Conservation (phyloP, 92 coral and sea anemone species). For the Porites divaricata region DNA sequence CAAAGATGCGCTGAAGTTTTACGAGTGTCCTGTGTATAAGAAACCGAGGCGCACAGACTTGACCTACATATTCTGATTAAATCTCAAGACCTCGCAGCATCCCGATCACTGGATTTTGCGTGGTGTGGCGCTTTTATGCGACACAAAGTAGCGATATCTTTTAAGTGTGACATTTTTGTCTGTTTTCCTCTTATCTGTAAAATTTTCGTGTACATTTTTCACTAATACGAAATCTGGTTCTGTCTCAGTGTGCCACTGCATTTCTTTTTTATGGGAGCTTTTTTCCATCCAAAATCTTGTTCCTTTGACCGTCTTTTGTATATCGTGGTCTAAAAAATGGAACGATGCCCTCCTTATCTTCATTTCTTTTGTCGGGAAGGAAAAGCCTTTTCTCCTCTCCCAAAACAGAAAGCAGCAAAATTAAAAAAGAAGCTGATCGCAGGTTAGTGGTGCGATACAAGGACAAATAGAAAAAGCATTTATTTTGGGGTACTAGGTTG, state of each 20-base stretch:
- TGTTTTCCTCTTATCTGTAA: background rate
- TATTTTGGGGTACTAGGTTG: background rate
- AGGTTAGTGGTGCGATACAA: background rate
- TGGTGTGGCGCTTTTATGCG: constrained; percentile 98
- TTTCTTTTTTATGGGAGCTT: background rate
- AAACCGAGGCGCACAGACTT: constrained; percentile 96
- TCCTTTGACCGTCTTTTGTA: no score
- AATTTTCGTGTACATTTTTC: no score
- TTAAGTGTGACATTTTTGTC: background rate
- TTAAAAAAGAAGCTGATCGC: no score
- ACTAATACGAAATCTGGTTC: background rate
- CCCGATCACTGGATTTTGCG: constrained; percentile 99
- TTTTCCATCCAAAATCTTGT: background rate
- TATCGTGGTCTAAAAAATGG: no score
- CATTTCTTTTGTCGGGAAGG: no score
- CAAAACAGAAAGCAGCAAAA: no score
- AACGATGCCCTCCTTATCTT: no score
- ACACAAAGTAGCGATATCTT: constrained; percentile 73
- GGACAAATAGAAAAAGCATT: background rate
- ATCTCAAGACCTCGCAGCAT: constrained; percentile 85
- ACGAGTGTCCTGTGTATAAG: constrained; percentile 99
- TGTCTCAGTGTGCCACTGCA: background rate
- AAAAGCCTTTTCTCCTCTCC: no score
- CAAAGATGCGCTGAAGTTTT: constrained; percentile 49
- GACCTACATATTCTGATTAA: constrained; percentile 94